Percentiles rank a stretch among this genome's conserved stretches.
Conservation (phyloP, 2,888 invertebrate genomes). For the Neoscelio sp. region DNA sequence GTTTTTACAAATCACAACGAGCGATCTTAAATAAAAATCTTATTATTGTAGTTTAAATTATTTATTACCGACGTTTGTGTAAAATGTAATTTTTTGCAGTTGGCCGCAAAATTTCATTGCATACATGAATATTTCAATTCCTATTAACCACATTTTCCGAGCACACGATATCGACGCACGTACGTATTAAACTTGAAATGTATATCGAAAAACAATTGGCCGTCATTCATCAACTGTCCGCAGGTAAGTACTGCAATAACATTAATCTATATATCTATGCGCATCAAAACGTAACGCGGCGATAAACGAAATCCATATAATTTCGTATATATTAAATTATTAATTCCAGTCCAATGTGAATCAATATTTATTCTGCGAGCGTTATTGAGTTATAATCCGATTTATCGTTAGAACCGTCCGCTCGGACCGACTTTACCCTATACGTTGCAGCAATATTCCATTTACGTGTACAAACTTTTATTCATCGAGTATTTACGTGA, state of each 20-base stretch:
- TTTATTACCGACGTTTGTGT: too few species aligned
- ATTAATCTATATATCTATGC: slow-evolving; percentile 34
- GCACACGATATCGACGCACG: slow-evolving; percentile 32
- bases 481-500: slow-evolving; percentile 31
- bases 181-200: slow-evolving; percentile 31
- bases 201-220: slow-evolving; percentile 45
- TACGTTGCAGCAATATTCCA: slow-evolving; percentile 31
- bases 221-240: slow-evolving; percentile 49
- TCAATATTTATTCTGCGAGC: slow-evolving; percentile 50
- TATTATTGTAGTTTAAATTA: too few species aligned
- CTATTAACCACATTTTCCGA: slow-evolving; percentile 13
- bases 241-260: slow-evolving; percentile 48
- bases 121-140: too few species aligned
- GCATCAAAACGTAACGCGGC: slow-evolving; percentile 46
- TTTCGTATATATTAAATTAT: slow-evolving; percentile 53
- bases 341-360: slow-evolving; percentile 34
- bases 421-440: slow-evolving; percentile 15
- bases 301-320: slow-evolving; percentile 50
- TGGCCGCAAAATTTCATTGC: too few species aligned
- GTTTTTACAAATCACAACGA: too few species aligned
- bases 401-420: slow-evolving; percentile 42
- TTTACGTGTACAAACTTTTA: slow-evolving; percentile 49
- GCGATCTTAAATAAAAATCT: too few species aligned
- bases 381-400: slow-evolving; percentile 57
- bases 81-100: too few species aligned